Base-by-base conservation (phyloP, 2,888 invertebrate genomes). In the Drosophila nigricruria region DNA sequence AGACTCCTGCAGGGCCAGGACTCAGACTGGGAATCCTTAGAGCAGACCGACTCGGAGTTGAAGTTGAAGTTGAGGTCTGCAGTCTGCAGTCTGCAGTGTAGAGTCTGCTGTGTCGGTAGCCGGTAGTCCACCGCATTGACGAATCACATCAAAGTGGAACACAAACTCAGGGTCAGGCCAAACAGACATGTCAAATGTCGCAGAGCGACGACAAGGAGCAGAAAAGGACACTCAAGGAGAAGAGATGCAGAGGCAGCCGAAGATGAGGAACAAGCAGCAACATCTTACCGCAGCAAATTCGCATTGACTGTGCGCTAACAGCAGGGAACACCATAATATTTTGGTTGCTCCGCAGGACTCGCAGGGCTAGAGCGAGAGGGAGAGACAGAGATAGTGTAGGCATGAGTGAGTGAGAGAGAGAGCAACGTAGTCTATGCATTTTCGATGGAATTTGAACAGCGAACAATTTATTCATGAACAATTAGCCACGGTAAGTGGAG, bases 91-190 rank as follows among this genome's bases (percentile, higher is more conserved):
- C 32, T 14, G n/a, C 34, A 56, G n/a, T 9, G 23, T 12, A 5
- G 53, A 53, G 25, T 54, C 38, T 27, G 53, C 42, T 49, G 18
- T 50, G 71, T 64, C 82, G 76, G 81, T 88, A 89, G 85, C 81
- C 75, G 76, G 84, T 80, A 81, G 89, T 89, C 77, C 87, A 91
- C 91, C 92, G 81, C 91, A 91, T 79, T 90, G 91, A 90, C 90
- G 90, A 90, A 91, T 90, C 85, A 83, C 81, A 91, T 90, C 91
- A 90, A 90, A 90, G 91, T 90, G 91, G 82, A 90, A 90, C 91
- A 88, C 77, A 54, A 57, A 66, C 54, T 64, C 73, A 60, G 63
- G 66, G 72, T 83, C 86, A 88, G 59, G 60, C 77, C 78, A 73
- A 90, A 90, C 76, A 87, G 77, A 88, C 83, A 86, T 89, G 86